Percentiles rank a stretch among this genome's conserved stretches.
These are phyloP conservation scores for Latrodectus hesperus DNA, from an alignment of 2,888 invertebrate genomes.

Conservation along the genomic window DNA sequence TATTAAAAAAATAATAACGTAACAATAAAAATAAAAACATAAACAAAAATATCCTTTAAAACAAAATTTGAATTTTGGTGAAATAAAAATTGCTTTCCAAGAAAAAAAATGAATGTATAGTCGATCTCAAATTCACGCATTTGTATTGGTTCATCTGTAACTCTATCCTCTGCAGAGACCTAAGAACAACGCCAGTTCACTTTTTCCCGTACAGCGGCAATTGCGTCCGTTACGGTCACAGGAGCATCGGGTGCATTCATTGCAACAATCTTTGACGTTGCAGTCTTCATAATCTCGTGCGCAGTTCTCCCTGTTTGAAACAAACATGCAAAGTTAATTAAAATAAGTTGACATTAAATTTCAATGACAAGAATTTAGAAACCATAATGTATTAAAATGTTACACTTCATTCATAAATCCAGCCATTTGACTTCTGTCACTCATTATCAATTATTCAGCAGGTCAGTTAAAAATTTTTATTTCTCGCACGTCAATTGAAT, in stretches of 20 bases:
- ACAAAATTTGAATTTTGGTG: too few relatives aligned
- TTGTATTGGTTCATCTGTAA: too few relatives aligned
- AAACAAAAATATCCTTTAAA: too few relatives aligned
- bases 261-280: constrained; percentile 35
- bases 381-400: not conserved
- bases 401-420: not conserved
- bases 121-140: too few relatives aligned
- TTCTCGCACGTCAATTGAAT: too few relatives aligned
- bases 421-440: not conserved
- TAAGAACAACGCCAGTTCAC: constrained; percentile 53
- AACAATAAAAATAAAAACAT: too few relatives aligned
- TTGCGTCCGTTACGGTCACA: constrained; percentile 45
- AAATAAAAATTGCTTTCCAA: too few relatives aligned
- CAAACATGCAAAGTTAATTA: not conserved
- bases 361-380: not conserved
- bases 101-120: too few relatives aligned
- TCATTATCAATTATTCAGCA: too few relatives aligned
- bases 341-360: not conserved
- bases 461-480: too few relatives aligned
- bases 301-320: constrained; percentile 1
- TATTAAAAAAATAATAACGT: too few relatives aligned
- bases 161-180: constrained; percentile 43
- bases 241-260: constrained; percentile 50
- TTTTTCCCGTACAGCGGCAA: constrained; percentile 47
- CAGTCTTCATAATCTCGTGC: constrained; percentile 58